A percentile compares a stretch with the other conserved stretches of the same genome.
These are phyloP conservation scores for Melanotaenia boesemani DNA, from an alignment of 2,797 vertebrate species.

Conservation along the genomic window DNA sequence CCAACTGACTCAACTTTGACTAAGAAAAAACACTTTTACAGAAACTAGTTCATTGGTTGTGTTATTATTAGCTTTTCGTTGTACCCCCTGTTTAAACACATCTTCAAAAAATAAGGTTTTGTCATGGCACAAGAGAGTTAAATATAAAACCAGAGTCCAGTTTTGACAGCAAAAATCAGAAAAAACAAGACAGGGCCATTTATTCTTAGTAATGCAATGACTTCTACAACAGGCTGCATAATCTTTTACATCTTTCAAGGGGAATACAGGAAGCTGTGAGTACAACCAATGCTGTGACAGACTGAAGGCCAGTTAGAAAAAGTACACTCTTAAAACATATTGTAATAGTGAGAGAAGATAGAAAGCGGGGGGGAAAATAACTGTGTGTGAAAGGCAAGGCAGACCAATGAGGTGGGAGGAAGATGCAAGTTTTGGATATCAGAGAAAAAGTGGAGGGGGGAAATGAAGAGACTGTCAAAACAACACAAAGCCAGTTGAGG, in stretches of 20 bases:
- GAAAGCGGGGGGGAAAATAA: neutral
- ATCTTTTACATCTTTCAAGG: conserved; percentile 6
- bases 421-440: conserved; percentile 25
- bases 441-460: conserved; percentile 8
- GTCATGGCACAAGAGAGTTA: neutral
- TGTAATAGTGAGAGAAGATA: neutral
- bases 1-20: neutral
- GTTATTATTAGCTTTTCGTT: conserved; percentile 55
- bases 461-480: conserved; percentile 18
- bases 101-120: conserved; percentile 17
- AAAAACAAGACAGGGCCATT: conserved; percentile 3
- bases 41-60: conserved; percentile 37
- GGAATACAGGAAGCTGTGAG: neutral
- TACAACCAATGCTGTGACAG: conserved; percentile 13
- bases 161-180: conserved; percentile 2
- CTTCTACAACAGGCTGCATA: conserved; percentile 11
- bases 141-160: conserved; percentile 7
- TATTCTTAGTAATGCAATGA: conserved; percentile 2
- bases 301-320: neutral
- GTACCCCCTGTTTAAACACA: conserved; percentile 21
- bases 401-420: conserved; percentile 5
- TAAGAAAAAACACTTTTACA: conserved; percentile 26
- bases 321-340: neutral
- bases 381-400: conserved; percentile 9
- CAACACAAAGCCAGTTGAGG: conserved; percentile 18